Conservation (phyloP, 2,113 vertebrate species). For the Thalassoma bifasciatum region DNA sequence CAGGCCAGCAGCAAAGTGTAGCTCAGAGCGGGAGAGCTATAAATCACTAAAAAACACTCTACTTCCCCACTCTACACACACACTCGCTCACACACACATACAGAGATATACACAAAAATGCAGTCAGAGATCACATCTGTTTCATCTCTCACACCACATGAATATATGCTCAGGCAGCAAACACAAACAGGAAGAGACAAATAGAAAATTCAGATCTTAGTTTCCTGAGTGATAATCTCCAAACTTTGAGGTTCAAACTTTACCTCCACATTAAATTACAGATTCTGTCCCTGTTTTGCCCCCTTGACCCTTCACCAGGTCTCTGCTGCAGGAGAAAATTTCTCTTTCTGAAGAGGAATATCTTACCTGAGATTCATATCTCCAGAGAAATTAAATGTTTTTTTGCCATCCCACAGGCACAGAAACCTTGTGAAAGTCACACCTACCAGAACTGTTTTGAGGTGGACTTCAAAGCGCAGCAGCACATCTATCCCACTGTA, state of each 20-base stretch:
- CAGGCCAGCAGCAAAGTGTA: conserved; percentile 64
- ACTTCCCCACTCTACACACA: neutral
- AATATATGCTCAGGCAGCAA: conserved; percentile 30
- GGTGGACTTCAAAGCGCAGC: neutral
- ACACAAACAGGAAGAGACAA: neutral
- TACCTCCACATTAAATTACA: conserved; percentile 19
- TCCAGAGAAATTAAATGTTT: conserved; percentile 14
- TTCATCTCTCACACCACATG: conserved; percentile 11
- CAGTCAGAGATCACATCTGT: conserved; percentile 38
- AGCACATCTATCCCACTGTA: neutral
- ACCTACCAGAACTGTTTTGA: neutral
- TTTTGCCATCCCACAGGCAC: neutral
- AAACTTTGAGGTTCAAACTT: conserved; percentile 38
- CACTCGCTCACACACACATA: conserved; percentile 6
- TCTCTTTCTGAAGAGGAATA: conserved; percentile 12
- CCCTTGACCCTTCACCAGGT: neutral
- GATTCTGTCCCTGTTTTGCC: conserved; percentile 29
- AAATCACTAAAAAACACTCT: conserved; percentile 60
- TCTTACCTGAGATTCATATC: conserved; percentile 36
- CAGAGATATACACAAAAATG: neutral
- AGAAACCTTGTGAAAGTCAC: neutral
- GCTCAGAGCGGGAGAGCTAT: conserved; percentile 56
- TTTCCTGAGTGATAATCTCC: conserved; percentile 13
- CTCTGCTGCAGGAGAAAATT: conserved; percentile 23
- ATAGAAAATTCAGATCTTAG: neutral